Conservation (phyloP, 2,797 vertebrate genomes). For the Aythya fuligula region DNA sequence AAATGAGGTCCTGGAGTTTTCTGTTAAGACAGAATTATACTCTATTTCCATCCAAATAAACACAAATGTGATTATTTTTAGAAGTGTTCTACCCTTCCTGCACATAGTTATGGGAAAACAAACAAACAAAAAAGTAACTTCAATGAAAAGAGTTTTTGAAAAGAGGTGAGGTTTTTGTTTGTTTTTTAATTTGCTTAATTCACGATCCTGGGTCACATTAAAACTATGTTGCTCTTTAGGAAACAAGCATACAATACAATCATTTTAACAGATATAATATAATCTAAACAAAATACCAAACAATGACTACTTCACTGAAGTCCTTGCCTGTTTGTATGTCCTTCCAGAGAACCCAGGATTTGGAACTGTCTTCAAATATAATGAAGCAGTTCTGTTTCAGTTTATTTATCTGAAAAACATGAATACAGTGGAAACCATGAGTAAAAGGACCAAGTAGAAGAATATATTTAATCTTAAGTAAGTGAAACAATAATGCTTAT, state of each 20-base stretch:
- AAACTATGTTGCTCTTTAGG: neutral
- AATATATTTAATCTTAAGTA: neutral
- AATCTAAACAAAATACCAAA: constrained; percentile 36
- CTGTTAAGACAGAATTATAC: neutral
- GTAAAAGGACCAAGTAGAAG: constrained; percentile 1
- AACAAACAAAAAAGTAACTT: neutral
- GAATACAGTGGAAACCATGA: neutral
- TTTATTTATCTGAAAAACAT: constrained; percentile 91
- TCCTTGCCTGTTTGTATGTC: constrained; percentile 96
- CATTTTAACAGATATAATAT: neutral
- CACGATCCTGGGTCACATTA: neutral
- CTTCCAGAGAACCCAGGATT: constrained; percentile 99
- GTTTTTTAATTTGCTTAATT: neutral
- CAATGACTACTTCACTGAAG: constrained; percentile 48
- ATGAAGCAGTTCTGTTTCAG: constrained; percentile 96
- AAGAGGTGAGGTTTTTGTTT: no score
- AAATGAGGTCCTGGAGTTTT: neutral
- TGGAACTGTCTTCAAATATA: constrained; percentile 97
- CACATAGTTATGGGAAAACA: neutral
- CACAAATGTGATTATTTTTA: neutral
- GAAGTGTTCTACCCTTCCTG: neutral
- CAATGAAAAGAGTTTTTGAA: neutral
- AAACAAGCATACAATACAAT: neutral
- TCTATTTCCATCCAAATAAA: neutral
- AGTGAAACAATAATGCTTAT: neutral